Percentiles rank a stretch among this genome's conserved stretches.
phyloP scores from a whole-genome alignment of 2,888 invertebrate species.

The Synanthedon myopaeformis region DNA sequence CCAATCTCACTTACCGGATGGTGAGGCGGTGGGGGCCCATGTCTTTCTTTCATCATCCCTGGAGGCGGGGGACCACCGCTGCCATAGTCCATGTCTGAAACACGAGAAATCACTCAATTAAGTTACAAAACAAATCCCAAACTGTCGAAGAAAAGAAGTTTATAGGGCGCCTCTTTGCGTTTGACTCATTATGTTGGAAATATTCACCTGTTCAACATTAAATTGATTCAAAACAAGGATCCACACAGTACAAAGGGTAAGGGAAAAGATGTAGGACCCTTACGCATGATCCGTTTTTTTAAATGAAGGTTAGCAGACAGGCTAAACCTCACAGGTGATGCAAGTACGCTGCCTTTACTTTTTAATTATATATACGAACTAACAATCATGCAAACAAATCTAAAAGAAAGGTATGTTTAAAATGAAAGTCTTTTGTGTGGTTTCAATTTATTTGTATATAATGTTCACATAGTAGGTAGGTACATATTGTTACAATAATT shows the following conservation, averaged over 20 bases:
- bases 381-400: background rate
- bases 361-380: background rate
- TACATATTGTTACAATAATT: background rate
- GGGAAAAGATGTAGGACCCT: too few relatives aligned
- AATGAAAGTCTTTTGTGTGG: constrained; percentile 28
- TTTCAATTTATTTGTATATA: constrained; percentile 5
- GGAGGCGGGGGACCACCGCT: constrained; percentile 63
- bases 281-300: too few relatives aligned
- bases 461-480: constrained; percentile 4
- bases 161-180: too few relatives aligned
- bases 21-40: constrained; percentile 62
- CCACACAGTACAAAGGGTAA: too few relatives aligned
- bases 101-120: background rate
- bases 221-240: too few relatives aligned
- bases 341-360: too few relatives aligned
- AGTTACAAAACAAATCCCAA: too few relatives aligned
- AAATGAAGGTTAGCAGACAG: too few relatives aligned
- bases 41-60: constrained; percentile 73
- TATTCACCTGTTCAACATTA: too few relatives aligned
- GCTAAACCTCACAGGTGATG: too few relatives aligned
- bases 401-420: constrained; percentile 2
- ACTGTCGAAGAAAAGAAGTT: too few relatives aligned
- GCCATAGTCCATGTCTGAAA: constrained; percentile 61
- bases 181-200: too few relatives aligned
- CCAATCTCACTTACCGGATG: constrained; percentile 44